Base-by-base conservation (phyloP, 2,113 vertebrate species). In the Eulemur rufifrons region DNA sequence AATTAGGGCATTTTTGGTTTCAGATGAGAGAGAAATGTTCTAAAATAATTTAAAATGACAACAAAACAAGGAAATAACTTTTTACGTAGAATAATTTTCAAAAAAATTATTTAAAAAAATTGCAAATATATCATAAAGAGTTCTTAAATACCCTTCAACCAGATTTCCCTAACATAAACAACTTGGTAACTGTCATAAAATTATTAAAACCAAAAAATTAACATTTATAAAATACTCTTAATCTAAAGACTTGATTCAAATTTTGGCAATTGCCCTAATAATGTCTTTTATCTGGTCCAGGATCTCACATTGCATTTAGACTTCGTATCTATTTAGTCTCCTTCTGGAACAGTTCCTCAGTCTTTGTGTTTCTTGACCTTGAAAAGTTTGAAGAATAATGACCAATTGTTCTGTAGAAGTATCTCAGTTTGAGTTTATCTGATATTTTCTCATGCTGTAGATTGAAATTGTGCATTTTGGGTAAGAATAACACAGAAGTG, bases 41-140 rank as follows among this genome's bases (percentile, higher is more conserved):
- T 83, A 77, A 89, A 86, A 78, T 94, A 61, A 91, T 21, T 85
- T 47, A 45, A 92, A 80, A 61, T 77, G 42, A 73, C 34, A 89
- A 66, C 45, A 83, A 52, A 17, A 80, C 32, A 64, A 37, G 27
- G 37, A 82, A 76, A 66, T 86, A 71, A 66, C 1, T 29, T 76
- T 54, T 94, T 81, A 66, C 73, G 50, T 92, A 88, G 42, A 86
- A n/a, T 47, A 80, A 90, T 54, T 92, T 81, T 68, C 80, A 42
- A 89, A 66, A 61, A 64, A 64, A 32, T n/a, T 14, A 34, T 17
- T 66, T 17, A 18, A 64, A 86, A 37, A 39, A 63, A 87, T 34
- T 86, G 25, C 0, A 84, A 84, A 86, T 74, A 61, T 74, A 47
- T 37, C 11, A 52, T 5, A 85, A 20, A 34, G 63, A 78, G 23